These are phyloP conservation scores for Saccostrea cuccullata DNA, from an alignment of 1,140 invertebrate genomes.

Conservation along the genomic window DNA sequence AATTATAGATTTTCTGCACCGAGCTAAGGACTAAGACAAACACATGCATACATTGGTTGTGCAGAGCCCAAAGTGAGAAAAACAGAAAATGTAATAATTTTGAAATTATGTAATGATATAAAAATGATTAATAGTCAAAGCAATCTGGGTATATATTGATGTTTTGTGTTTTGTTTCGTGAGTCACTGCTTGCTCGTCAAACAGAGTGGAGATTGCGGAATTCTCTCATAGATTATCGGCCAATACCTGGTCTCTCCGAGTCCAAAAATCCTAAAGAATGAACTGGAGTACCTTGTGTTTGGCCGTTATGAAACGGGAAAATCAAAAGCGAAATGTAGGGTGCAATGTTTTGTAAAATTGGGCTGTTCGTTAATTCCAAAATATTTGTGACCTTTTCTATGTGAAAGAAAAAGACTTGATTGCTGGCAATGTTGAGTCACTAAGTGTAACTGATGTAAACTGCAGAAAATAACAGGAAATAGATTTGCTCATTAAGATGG, in stretches of 20 bases:
- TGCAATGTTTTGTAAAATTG: slow-evolving; percentile 8
- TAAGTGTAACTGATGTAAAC: slow-evolving; percentile 11
- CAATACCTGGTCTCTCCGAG: background rate
- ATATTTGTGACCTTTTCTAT: slow-evolving; percentile 20
- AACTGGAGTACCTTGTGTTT: background rate
- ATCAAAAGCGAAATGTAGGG: background rate
- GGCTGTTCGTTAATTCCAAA: background rate
- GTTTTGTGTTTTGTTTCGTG: slow-evolving; percentile 17
- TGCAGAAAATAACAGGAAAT: slow-evolving; percentile 36
- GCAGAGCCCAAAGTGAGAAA: slow-evolving; percentile 3
- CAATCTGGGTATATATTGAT: slow-evolving; percentile 36
- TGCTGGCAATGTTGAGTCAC: background rate
- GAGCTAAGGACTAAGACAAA: slow-evolving; percentile 11
- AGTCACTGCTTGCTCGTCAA: slow-evolving; percentile 16
- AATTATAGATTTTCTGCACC: slow-evolving; percentile 19
- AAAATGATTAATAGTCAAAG: slow-evolving; percentile 23
- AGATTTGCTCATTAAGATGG: slow-evolving; percentile 19
- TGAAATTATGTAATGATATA: slow-evolving; percentile 38
- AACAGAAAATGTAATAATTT: slow-evolving; percentile 17
- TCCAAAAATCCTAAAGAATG: background rate
- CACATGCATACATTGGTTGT: slow-evolving; percentile 23
- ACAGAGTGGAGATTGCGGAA: background rate
- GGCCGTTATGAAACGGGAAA: slow-evolving; percentile 5
- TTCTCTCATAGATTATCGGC: background rate
- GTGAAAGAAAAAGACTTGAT: background rate